Percentiles rank a stretch among this genome's conserved stretches.
Conservation (phyloP, 2,888 invertebrate species). For the Prostheceraeus crozeri region DNA sequence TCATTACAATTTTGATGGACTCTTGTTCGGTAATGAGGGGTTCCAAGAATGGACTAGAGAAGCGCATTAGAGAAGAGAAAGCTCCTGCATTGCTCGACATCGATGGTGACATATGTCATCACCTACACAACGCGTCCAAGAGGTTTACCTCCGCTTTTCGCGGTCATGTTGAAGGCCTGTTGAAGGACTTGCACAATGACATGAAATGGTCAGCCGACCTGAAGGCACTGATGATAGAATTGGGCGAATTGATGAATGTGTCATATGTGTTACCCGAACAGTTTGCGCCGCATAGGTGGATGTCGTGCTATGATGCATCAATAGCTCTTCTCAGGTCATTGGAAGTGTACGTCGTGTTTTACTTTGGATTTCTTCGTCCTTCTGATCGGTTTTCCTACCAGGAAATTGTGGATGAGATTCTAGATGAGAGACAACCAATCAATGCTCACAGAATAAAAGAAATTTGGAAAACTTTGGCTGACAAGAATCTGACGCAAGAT, state of each 20-base stretch:
- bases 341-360: conserved; percentile 27
- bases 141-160: conserved; percentile 35
- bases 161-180: conserved; percentile 27
- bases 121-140: conserved; percentile 39
- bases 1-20: conserved; percentile 32
- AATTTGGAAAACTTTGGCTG: conserved; percentile 8
- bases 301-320: conserved; percentile 38
- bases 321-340: neutral
- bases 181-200: conserved; percentile 38
- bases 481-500: conserved; percentile 29
- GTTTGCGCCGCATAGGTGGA: conserved; percentile 37
- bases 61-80: conserved; percentile 20
- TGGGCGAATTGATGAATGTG: conserved; percentile 35
- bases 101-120: conserved; percentile 41
- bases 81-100: conserved; percentile 37
- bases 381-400: conserved; percentile 4
- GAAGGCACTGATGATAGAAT: conserved; percentile 26
- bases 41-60: conserved; percentile 31
- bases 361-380: conserved; percentile 24
- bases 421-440: neutral
- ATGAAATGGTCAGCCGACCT: conserved; percentile 38
- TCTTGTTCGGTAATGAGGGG: conserved; percentile 34
- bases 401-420: neutral
- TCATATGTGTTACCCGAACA: conserved; percentile 29
- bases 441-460: conserved; percentile 9